Evolutionary conservation across 1,140 invertebrate species (phyloP).

Genomic region (Atopsyche davidsoni): DNA sequence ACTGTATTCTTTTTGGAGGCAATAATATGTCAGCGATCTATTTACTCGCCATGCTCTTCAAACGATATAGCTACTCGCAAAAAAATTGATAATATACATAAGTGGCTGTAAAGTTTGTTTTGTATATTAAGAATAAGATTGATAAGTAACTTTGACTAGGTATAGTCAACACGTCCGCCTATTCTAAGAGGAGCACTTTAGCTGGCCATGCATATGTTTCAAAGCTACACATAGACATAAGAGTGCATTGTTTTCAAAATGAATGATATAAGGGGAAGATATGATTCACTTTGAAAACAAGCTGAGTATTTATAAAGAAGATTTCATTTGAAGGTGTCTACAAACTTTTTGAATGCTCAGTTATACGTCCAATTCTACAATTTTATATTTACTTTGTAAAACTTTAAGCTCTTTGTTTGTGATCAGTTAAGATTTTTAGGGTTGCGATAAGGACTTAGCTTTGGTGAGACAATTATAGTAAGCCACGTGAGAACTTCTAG

Average conservation of each 20-base stretch:
- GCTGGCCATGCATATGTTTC: constrained; percentile 10
- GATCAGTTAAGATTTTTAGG: constrained; percentile 26
- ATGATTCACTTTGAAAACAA: constrained; percentile 28
- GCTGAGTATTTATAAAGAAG: constrained; percentile 19
- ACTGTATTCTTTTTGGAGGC: background rate
- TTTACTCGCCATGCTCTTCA: constrained; percentile 27
- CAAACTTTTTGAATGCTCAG: constrained; percentile 30
- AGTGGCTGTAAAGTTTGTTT: constrained; percentile 23
- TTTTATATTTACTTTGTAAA: constrained; percentile 28
- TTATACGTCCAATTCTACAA: constrained; percentile 32
- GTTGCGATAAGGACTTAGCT: constrained; percentile 26
- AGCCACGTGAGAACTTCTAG: constrained; percentile 27
- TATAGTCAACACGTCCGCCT: constrained; percentile 27
- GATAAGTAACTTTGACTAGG: constrained; percentile 17
- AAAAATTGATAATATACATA: constrained; percentile 12
- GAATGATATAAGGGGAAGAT: constrained; percentile 30
- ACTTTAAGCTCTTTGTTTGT: constrained; percentile 27
- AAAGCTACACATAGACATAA: constrained; percentile 18
- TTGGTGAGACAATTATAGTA: constrained; percentile 24
- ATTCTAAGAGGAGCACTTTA: constrained; percentile 16
- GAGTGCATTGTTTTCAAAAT: constrained; percentile 24
- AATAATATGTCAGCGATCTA: constrained; percentile 6
- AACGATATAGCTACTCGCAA: constrained; percentile 19
- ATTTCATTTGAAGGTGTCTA: constrained; percentile 21
- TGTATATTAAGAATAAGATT: constrained; percentile 11